Base-by-base conservation (phyloP, 2,113 vertebrate genomes). In the Dicerorhinus sumatrensis region DNA sequence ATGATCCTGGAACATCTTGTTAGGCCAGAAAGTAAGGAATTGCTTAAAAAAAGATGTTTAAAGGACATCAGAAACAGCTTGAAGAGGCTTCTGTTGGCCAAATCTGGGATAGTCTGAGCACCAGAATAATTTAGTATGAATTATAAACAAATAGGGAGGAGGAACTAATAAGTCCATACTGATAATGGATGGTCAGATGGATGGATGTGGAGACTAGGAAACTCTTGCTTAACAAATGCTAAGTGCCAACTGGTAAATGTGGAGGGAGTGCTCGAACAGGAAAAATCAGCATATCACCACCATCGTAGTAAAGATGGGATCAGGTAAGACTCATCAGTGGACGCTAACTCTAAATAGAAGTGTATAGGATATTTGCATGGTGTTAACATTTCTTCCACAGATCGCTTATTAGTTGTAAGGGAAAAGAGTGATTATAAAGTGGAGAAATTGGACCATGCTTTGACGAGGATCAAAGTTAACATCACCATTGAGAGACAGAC, bases 401-500 rank as follows among this genome's bases (percentile, higher is more conserved):
- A 82, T 85, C 95, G 14, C 51, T 85, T 76, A 58, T 73, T 82
- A 87, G 63, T 63, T 62, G 3, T 79, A 60, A 63, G 36, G 8
- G 79, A 85, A 95, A 87, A 46, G 33, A 58, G 14, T 79, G 31
- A 81, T 92, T 92, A 77, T 17, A 72, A 80, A 62, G 31, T 76
- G 6, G 63, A 77, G 46, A 69, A 73, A 85, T 73, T 67, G 62
- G 48, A 33, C n/a, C 31, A 58, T 9, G 31, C 12, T 82, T 96
- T 81, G 51, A 85, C 72, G 25, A 67, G 56, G 16, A 90, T 87
- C 54, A 82, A 94, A 94, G 77, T 86, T 69, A 63, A 54, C 42
- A 89, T 62, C 76, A 63, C 51, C 73, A 31, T 29, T 79, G 39
- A 83, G 8, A 69, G 20, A 16, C 25, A 89, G 82, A 62, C 10